phyloP scores from a whole-genome alignment of 2,113 vertebrate species.

The Piprites chloris region DNA sequence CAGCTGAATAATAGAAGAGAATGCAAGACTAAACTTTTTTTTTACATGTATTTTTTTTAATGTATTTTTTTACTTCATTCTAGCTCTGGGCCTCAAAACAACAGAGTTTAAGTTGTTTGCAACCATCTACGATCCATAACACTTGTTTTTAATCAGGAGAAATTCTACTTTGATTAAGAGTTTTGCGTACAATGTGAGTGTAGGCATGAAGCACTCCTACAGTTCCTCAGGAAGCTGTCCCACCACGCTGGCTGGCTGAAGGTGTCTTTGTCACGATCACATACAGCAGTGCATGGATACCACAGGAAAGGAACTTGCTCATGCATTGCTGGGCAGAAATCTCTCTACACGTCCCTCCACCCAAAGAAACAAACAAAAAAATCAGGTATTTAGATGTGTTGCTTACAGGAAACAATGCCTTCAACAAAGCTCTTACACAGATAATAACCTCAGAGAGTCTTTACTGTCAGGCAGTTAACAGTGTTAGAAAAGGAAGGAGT shows the following conservation, averaged over 20 bases:
- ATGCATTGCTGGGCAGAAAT: not conserved
- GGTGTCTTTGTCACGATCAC: not conserved
- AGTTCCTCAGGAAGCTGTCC: not conserved
- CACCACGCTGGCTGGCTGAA: not conserved
- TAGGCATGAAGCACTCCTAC: not conserved
- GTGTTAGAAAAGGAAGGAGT: no score
- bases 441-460: not conserved
- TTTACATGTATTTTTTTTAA: no score
- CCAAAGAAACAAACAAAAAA: not conserved
- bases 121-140: conserved; percentile 37
- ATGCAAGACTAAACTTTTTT: not conserved
- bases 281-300: not conserved
- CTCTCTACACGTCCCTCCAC: not conserved
- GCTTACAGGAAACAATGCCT: not conserved
- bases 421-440: not conserved
- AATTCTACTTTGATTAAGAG: conserved; percentile 35
- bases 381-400: not conserved
- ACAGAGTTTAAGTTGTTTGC: conserved; percentile 9
- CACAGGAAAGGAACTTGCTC: not conserved
- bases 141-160: conserved; percentile 71
- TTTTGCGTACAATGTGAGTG: not conserved
- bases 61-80: conserved; percentile 49
- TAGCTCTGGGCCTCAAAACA: conserved; percentile 10
- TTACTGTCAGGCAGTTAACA: no score
- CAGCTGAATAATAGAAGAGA: conserved; percentile 41